Conservation (phyloP, 2,113 vertebrate genomes). For the Solea senegalensis region DNA sequence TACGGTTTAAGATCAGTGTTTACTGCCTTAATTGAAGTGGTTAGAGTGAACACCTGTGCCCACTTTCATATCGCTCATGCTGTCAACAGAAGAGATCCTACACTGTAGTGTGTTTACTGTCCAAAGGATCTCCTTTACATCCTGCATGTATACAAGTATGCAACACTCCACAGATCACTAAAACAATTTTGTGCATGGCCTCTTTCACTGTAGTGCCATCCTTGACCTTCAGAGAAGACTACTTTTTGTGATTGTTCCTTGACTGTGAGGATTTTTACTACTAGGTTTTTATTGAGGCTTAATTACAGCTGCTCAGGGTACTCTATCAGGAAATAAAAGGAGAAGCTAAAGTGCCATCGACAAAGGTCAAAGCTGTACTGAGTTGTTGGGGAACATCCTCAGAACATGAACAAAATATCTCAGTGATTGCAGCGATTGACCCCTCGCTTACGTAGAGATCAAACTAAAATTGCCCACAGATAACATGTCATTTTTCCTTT, state of each 20-base stretch:
- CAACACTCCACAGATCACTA: background rate
- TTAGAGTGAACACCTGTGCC: background rate
- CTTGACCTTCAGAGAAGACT: slow-evolving; percentile 1
- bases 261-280: slow-evolving; percentile 1
- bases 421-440: slow-evolving; percentile 36
- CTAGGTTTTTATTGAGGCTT: background rate
- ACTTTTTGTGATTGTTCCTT: slow-evolving; percentile 2
- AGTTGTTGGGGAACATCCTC: slow-evolving; percentile 29
- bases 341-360: slow-evolving; percentile 33
- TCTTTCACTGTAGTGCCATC: background rate
- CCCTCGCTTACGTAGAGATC: background rate
- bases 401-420: slow-evolving; percentile 25
- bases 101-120: background rate
- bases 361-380: slow-evolving; percentile 23
- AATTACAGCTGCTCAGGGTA: background rate
- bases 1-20: background rate
- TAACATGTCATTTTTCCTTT: slow-evolving; percentile 14
- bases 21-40: background rate
- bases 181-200: background rate
- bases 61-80: background rate
- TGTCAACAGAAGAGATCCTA: background rate
- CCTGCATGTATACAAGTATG: background rate
- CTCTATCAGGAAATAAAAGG: slow-evolving; percentile 24
- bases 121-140: background rate
- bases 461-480: slow-evolving; percentile 16